Conservation (phyloP, 2,888 invertebrate species). For the Agrilus cyanescens region DNA sequence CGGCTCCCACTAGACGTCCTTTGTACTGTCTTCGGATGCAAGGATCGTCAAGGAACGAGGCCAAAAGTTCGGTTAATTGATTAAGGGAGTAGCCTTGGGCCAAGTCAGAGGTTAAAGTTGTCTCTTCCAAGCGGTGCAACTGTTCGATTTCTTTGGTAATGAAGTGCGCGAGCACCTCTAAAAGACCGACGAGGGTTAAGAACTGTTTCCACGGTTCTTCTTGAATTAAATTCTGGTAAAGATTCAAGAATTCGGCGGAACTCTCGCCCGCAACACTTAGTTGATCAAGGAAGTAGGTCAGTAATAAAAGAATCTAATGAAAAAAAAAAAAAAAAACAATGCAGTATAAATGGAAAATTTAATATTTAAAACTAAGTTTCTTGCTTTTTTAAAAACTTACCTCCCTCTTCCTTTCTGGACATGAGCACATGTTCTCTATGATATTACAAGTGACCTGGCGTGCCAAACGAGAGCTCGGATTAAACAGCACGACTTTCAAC, state of each 20-base stretch:
- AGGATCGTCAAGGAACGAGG: slow-evolving; percentile 77
- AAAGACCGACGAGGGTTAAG: slow-evolving; percentile 74
- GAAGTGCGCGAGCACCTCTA: slow-evolving; percentile 72
- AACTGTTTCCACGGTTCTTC: slow-evolving; percentile 91
- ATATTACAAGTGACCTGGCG: slow-evolving; percentile 83
- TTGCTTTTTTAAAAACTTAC: slow-evolving; percentile 24
- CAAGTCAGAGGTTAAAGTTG: slow-evolving; percentile 84
- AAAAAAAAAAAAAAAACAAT: slow-evolving; percentile 12
- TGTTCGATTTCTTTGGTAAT: slow-evolving; percentile 82
- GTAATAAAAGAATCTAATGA: slow-evolving; percentile 61
- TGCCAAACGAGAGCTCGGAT: slow-evolving; percentile 79
- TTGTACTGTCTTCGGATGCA: slow-evolving; percentile 85
- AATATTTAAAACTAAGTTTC: neutral
- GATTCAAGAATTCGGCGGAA: slow-evolving; percentile 77
- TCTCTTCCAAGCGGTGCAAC: slow-evolving; percentile 80
- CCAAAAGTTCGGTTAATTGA: slow-evolving; percentile 76
- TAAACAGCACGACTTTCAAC: slow-evolving; percentile 87
- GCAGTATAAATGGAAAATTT: neutral
- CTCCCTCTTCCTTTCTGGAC: slow-evolving; percentile 54
- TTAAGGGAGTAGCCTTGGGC: slow-evolving; percentile 88
- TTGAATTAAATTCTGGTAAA: slow-evolving; percentile 76
- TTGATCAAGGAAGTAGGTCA: slow-evolving; percentile 81
- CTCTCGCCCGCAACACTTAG: slow-evolving; percentile 82
- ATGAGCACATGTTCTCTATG: slow-evolving; percentile 69
- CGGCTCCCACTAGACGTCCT: slow-evolving; percentile 75